phyloP scores from a whole-genome alignment of 1,140 invertebrate genomes.

The Amyelois transitella region DNA sequence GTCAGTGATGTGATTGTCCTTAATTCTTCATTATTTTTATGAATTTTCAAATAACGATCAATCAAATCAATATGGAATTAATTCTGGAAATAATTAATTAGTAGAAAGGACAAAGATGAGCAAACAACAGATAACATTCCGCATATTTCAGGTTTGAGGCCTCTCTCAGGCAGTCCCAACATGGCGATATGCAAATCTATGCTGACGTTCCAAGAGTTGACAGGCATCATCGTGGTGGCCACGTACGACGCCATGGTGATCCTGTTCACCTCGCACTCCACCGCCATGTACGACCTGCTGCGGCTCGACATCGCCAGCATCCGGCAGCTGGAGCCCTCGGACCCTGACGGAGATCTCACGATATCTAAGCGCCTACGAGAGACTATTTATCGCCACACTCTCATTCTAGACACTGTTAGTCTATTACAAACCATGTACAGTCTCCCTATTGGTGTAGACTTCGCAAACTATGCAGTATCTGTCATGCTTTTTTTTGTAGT shows the following conservation, averaged over 20 bases:
- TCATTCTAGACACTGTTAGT: conserved; percentile 20
- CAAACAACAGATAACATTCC: background rate
- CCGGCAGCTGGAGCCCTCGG: background rate
- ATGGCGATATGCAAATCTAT: conserved; percentile 17
- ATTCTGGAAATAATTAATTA: too few species aligned
- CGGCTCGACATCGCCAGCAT: conserved; percentile 17
- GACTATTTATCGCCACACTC: conserved; percentile 15
- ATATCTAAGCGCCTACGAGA: conserved; percentile 15
- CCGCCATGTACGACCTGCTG: conserved; percentile 24
- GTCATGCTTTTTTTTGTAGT: conserved; percentile 28
- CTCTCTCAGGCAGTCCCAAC: conserved; percentile 12
- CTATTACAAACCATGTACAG: conserved; percentile 25
- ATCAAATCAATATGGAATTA: too few species aligned
- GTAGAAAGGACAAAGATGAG: background rate
- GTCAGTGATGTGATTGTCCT: too few species aligned
- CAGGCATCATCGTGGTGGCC: conserved; percentile 10
- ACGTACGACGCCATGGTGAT: conserved; percentile 22
- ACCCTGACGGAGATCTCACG: conserved; percentile 1
- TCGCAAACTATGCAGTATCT: conserved; percentile 24
- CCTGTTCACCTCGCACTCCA: conserved; percentile 27
- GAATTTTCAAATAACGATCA: too few species aligned
- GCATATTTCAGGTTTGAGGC: conserved; percentile 19
- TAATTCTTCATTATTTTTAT: too few species aligned
- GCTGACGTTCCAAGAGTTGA: conserved; percentile 20
- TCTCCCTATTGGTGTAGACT: conserved; percentile 20